Conservation (phyloP, 1,140 invertebrate genomes). For the Drosophila kohkoa region DNA sequence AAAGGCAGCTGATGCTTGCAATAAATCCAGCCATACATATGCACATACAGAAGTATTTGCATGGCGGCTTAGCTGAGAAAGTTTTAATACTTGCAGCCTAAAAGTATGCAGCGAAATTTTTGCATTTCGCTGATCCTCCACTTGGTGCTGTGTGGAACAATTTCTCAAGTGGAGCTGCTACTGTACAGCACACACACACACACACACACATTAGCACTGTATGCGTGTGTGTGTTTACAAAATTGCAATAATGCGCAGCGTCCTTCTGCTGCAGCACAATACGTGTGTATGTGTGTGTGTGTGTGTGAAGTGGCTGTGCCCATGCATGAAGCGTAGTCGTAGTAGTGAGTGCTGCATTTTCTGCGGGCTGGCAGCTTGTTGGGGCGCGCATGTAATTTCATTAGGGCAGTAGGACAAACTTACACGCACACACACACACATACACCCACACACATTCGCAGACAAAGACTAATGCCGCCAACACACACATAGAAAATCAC, state of each 20-base stretch:
- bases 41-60: not conserved
- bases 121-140: not conserved
- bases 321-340: slow-evolving; percentile 36
- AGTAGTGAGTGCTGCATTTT: slow-evolving; percentile 51
- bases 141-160: not conserved
- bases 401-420: slow-evolving; percentile 80
- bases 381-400: slow-evolving; percentile 70
- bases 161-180: slow-evolving; percentile 21
- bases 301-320: slow-evolving; percentile 41
- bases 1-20: no score
- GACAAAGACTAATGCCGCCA: slow-evolving; percentile 9
- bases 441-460: slow-evolving; percentile 1
- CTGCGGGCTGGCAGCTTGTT: slow-evolving; percentile 57
- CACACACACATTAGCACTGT: not conserved
- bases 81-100: not conserved
- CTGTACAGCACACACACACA: slow-evolving; percentile 12
- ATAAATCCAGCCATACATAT: no score
- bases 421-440: slow-evolving; percentile 44
- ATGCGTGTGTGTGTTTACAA: slow-evolving; percentile 41
- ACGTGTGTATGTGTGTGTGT: slow-evolving; percentile 2
- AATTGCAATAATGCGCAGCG: slow-evolving; percentile 46
- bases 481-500: slow-evolving; percentile 20
- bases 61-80: no score
- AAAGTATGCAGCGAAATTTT: not conserved
- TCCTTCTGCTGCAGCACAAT: slow-evolving; percentile 33